Evolutionary conservation across 2,797 vertebrate genomes (phyloP), one percentile per base, ranked within the genome.

Genomic region (Protonibea diacanthus): DNA sequence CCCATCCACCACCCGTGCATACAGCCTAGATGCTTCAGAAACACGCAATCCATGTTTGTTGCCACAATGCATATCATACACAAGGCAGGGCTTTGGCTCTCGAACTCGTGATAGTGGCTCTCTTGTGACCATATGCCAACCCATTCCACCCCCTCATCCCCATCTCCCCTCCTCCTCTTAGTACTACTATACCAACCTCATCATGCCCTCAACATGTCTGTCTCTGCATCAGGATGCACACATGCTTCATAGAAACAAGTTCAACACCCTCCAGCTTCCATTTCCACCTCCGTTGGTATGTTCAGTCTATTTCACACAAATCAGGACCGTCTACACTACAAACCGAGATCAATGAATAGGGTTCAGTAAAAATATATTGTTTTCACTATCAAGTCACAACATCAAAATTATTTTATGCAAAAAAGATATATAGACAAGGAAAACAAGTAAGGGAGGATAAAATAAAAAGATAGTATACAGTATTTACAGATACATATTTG

Each of bases 61-160:
- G 82, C 84, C 85, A 74, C 68, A 18, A 53, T 65, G 77, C 74
- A 33, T 80, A 76, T 83, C 81, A 81, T 49, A 74, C 80, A 78
- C 76, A 71, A 49, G 80, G 78, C 85, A 45, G 49, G 44, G 80
- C 77, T 85, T 82, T 89, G 84, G 86, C 88, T 85, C 86, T 55
- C 45, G 1, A 27, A 40, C 69, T 74, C 56, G 38, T 86, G 85
- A 82, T 82, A 76, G 78, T 71, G 87, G 68, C 88, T 82, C 86
- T 91, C 85, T 77, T 87, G 85, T 89, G 86, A 90, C 91, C 90
- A 88, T 89, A 90, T 90, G 87, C 76, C 86, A 83, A 71, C 15
- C 78, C 73, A 66, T 20, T 52, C 38, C 56, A 11, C 45, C 42
- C 6, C 17, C 13, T 15, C 57, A 6, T 20, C 20, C 6, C 42